These are phyloP conservation scores for Lepisosteus oculatus DNA, from an alignment of 2,113 vertebrate genomes.

Conservation along the genomic window DNA sequence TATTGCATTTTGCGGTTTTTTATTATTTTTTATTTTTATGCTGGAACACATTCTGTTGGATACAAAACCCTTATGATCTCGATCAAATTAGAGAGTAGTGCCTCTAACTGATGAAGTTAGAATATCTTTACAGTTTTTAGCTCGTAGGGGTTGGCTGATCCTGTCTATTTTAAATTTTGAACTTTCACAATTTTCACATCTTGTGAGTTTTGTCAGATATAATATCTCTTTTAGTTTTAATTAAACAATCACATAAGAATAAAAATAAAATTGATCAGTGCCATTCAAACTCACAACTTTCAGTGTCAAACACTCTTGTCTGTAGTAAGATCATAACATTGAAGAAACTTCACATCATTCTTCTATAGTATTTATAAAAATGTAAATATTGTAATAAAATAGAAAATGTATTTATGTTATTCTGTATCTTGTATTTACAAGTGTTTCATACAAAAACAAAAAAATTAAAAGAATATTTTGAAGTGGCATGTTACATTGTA, in stretches of 20 bases:
- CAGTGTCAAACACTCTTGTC: neutral
- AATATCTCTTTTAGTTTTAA: neutral
- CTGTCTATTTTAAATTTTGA: neutral
- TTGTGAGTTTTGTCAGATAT: no score
- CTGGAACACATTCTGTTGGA: neutral
- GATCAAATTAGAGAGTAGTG: no score
- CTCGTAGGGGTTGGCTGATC: no score
- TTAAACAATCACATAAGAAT: no score
- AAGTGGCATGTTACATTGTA: neutral
- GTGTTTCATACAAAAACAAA: conserved; percentile 1
- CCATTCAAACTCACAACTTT: neutral
- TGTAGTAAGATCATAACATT: neutral
- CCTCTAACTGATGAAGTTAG: neutral
- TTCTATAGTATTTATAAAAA: neutral
- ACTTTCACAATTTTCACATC: neutral
- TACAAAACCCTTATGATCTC: no score
- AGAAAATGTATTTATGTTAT: conserved; percentile 11
- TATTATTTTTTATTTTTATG: neutral
- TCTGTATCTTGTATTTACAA: conserved; percentile 7
- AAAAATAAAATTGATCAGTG: neutral
- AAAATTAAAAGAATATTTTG: conserved; percentile 1
- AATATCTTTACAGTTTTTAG: neutral
- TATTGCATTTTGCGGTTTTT: neutral
- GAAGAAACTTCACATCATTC: conserved; percentile 8
- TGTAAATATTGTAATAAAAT: conserved; percentile 10